These are phyloP conservation scores for Oxyruncus cristatus DNA, from an alignment of 2,113 vertebrate genomes.

Conservation along the genomic window DNA sequence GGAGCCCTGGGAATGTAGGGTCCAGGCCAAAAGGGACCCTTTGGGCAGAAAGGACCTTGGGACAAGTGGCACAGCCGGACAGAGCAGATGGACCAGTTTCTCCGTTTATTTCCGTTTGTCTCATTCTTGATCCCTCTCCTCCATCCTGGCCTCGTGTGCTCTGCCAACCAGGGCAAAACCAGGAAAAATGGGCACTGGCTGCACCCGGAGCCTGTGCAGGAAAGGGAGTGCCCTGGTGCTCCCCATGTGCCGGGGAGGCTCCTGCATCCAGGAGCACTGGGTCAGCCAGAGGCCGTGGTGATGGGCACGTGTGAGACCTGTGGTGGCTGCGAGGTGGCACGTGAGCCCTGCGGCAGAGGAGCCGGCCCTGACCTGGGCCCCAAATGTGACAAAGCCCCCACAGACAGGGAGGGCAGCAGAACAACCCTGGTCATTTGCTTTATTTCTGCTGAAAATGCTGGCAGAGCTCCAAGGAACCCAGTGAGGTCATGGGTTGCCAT, in stretches of 20 bases:
- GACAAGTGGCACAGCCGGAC: not conserved
- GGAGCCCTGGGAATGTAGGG: not conserved
- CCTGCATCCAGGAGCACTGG: not conserved
- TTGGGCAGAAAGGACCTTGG: not conserved
- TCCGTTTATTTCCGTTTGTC: fast-evolving
- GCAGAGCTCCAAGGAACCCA: not conserved
- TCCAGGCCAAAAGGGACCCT: not conserved
- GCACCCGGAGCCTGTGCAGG: not conserved
- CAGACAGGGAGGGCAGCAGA: not conserved
- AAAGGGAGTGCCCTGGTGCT: not conserved
- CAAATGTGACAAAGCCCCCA: not conserved
- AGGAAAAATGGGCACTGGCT: not conserved
- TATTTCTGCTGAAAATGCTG: not conserved
- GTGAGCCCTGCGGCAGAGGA: not conserved
- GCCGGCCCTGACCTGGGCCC: not conserved
- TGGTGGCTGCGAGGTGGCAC: fast-evolving
- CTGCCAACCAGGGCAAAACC: not conserved
- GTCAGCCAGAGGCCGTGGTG: fast-evolving
- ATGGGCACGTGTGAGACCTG: not conserved
- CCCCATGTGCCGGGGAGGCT: not conserved
- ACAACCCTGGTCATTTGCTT: not conserved
- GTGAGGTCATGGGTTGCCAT: constrained; percentile 51
- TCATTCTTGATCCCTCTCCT: not conserved
- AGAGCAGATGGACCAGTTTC: not conserved
- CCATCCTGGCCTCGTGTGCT: not conserved